Percentiles rank a stretch among this genome's conserved stretches.
phyloP scores from a whole-genome alignment of 2,888 invertebrate genomes.

The Synergus laeviventris region DNA sequence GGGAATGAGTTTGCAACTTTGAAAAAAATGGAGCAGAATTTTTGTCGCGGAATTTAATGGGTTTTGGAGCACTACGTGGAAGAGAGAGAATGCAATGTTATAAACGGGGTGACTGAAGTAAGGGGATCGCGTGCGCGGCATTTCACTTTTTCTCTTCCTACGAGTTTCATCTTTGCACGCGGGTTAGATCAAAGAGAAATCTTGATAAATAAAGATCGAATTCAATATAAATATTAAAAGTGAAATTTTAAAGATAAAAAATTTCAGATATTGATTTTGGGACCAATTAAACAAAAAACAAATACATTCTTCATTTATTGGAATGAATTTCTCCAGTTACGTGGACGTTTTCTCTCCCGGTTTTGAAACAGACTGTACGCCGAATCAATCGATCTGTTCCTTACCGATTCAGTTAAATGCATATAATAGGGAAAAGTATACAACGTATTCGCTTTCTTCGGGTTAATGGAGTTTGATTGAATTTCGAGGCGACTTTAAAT shows the following conservation, averaged over 20 bases:
- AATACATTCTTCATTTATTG: not conserved
- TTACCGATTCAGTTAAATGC: not conserved
- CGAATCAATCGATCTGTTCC: constrained; percentile 30
- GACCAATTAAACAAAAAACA: not conserved
- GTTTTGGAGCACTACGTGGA: constrained; percentile 5
- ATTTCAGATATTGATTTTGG: not conserved
- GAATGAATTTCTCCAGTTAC: not conserved
- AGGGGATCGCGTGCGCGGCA: constrained; percentile 38
- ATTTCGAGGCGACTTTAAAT: not conserved
- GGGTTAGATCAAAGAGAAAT: not conserved
- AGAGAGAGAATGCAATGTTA: not conserved
- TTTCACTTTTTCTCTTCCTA: constrained; percentile 14
- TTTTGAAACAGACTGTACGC: constrained; percentile 31
- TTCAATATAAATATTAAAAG: not conserved
- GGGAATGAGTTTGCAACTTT: not conserved
- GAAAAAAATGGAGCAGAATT: not conserved
- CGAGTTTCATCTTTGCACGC: not conserved
- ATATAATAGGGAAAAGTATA: constrained; percentile 1
- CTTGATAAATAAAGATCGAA: not conserved
- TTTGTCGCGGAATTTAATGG: not conserved
- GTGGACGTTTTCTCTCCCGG: constrained; percentile 13
- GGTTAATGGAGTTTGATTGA: not conserved
- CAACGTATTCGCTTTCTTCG: not conserved
- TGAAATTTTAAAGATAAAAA: not conserved
- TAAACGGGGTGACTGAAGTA: not conserved